Evolutionary conservation across 2,113 vertebrate genomes (phyloP).

Genomic region (Girardinichthys multiradiatus): DNA sequence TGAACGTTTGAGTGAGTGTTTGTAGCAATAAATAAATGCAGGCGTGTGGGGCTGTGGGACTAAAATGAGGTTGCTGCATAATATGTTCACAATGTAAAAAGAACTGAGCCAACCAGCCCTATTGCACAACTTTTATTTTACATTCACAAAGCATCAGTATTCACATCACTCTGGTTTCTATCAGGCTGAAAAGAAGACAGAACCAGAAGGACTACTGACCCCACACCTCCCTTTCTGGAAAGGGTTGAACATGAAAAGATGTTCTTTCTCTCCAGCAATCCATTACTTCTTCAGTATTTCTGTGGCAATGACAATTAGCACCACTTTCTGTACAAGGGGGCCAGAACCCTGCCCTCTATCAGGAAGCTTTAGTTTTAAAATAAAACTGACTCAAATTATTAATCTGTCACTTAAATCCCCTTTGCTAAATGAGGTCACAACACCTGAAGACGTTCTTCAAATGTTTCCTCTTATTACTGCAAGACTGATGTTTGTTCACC

Average conservation of each 20-base stretch:
- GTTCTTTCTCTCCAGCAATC: conserved; percentile 43
- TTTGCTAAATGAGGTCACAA: conserved; percentile 13
- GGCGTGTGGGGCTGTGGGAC: conserved; percentile 34
- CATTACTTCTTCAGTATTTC: conserved; percentile 66
- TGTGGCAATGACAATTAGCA: conserved; percentile 60
- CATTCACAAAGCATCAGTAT: conserved; percentile 10
- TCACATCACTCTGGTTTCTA: conserved; percentile 3
- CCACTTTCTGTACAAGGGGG: conserved; percentile 43
- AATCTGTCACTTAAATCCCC: conserved; percentile 3
- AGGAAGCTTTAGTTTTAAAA: conserved; percentile 25
- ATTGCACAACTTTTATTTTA: background rate
- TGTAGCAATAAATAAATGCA: conserved; percentile 21
- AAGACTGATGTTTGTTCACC: conserved; percentile 3
- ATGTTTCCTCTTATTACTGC: background rate
- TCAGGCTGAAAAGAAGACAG: background rate
- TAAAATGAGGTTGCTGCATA: conserved; percentile 8
- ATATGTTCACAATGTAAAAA: conserved; percentile 10
- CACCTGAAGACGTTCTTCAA: background rate
- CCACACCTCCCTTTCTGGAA: background rate
- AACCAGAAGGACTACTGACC: conserved; percentile 1
- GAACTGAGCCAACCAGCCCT: background rate
- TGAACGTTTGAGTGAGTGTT: conserved; percentile 20
- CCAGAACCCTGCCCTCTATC: conserved; percentile 41
- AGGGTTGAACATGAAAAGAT: conserved; percentile 7
- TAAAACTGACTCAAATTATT: conserved; percentile 34